phyloP scores from a whole-genome alignment of 2,113 vertebrate genomes.

The Dendrocopos noguchii region DNA sequence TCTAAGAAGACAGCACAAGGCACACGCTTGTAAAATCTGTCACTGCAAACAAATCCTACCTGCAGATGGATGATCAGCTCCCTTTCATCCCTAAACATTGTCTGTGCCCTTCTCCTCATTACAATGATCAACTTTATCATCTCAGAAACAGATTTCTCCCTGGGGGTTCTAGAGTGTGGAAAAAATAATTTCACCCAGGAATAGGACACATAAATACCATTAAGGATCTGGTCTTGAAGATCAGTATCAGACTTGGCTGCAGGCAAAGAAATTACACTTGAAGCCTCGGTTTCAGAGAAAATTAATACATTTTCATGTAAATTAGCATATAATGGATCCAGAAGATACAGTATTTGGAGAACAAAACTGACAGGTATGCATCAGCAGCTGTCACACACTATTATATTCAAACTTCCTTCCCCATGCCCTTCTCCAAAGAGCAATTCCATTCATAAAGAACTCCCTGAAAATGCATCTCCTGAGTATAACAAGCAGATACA shows the following conservation, averaged over 20 bases:
- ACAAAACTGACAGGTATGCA: constrained; percentile 27
- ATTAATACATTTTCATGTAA: constrained; percentile 55
- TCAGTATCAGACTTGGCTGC: background rate
- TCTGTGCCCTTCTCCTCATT: background rate
- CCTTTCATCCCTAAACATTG: background rate
- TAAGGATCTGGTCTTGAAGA: background rate
- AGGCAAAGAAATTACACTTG: background rate
- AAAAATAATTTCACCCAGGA: background rate
- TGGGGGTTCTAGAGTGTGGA: background rate
- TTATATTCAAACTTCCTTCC: constrained; percentile 8
- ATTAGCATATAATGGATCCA: constrained; percentile 54
- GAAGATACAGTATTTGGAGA: background rate
- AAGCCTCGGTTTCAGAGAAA: constrained; percentile 36
- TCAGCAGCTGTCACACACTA: constrained; percentile 24
- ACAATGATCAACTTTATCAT: background rate
- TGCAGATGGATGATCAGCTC: background rate
- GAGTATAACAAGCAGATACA: constrained; percentile 18
- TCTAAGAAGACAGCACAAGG: background rate
- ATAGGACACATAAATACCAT: background rate
- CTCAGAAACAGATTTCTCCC: background rate
- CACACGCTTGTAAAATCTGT: background rate
- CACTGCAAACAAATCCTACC: background rate
- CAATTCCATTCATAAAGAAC: constrained; percentile 40
- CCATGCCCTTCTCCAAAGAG: background rate
- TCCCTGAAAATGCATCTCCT: constrained; percentile 37